Percentiles rank a stretch among this genome's conserved stretches.
These are phyloP conservation scores for Hystrix cristata DNA, from an alignment of 2,113 vertebrate genomes.

Conservation along the genomic window DNA sequence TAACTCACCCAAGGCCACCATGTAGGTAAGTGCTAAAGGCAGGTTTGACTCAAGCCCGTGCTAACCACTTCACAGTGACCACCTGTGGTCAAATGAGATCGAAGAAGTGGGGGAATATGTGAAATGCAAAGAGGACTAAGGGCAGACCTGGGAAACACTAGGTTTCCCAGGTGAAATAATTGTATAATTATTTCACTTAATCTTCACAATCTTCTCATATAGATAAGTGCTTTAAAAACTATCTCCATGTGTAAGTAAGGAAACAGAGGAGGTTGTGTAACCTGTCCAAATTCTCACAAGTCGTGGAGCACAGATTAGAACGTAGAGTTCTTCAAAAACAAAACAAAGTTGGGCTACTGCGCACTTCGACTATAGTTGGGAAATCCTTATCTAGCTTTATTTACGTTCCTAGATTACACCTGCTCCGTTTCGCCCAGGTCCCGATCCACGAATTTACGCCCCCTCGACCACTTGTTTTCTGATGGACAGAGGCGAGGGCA, in stretches of 20 bases:
- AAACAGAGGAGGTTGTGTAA: background rate
- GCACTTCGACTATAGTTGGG: background rate
- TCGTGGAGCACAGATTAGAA: background rate
- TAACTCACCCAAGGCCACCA: background rate
- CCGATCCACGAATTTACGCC: background rate
- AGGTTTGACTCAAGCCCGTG: background rate
- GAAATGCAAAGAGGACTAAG: background rate
- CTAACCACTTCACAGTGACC: background rate
- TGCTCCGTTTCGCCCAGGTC: background rate
- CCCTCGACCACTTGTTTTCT: background rate
- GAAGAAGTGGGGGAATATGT: background rate
- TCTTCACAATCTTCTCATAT: background rate
- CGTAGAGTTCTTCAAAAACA: conserved; percentile 19
- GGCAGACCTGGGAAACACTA: background rate
- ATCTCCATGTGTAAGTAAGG: background rate
- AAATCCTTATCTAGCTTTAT: background rate
- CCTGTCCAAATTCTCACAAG: conserved; percentile 5
- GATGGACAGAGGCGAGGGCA: background rate
- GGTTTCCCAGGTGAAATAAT: background rate
- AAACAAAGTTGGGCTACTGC: background rate
- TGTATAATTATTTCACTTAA: conserved; percentile 11
- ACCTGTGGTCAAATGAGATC: background rate
- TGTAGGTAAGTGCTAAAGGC: background rate
- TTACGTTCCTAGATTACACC: background rate
- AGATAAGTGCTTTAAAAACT: background rate